Evolutionary conservation across 2,888 invertebrate species (phyloP), one percentile per base, ranked within the genome.

Genomic region (Hypsopygia costalis): DNA sequence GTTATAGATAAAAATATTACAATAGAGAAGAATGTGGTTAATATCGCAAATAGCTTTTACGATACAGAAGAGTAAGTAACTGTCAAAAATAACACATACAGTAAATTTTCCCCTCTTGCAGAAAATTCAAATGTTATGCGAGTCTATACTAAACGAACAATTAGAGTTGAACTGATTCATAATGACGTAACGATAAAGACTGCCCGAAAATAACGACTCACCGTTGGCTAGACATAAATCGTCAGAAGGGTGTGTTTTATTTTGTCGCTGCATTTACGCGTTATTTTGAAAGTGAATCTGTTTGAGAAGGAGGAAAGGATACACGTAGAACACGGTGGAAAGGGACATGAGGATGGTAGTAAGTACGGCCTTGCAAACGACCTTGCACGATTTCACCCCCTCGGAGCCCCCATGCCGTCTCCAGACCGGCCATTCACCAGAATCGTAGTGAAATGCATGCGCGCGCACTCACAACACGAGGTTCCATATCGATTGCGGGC

Each of bases 341-440:
- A 55, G 81, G 68, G 83, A 86, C 55, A 56, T 52, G 51, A 47
- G 49, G 64, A 66, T 64, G 61, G 67, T 81, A 78, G 82, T 82
- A 80, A 73, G 69, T 59, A 58, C 77, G 78, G 80, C 79, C 82
- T 81, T 78, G 79, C 56, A 49, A 61, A 64, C 75, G 81, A 81
- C 85, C 83, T 86, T 83, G 81, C 63, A 52, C 36, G 46, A 44
- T 62, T 70, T 67, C 74, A 72, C 68, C 76, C 77, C 74, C 67
- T 61, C 49, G 46, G 49, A 69, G 58, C 58, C 70, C 70, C 68
- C 67, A 67, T 64, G 65, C 71, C 70, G 73, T 74, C 69, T 66
- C 63, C 61, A 67, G 59, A 59, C 57, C 54, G 72, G 74, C 83
- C 88, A 89, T 88, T 89, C 87, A 88, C 80, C 53, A 80, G 59